phyloP scores from a whole-genome alignment of 2,888 invertebrate species.

The Microplitis deprimator region DNA sequence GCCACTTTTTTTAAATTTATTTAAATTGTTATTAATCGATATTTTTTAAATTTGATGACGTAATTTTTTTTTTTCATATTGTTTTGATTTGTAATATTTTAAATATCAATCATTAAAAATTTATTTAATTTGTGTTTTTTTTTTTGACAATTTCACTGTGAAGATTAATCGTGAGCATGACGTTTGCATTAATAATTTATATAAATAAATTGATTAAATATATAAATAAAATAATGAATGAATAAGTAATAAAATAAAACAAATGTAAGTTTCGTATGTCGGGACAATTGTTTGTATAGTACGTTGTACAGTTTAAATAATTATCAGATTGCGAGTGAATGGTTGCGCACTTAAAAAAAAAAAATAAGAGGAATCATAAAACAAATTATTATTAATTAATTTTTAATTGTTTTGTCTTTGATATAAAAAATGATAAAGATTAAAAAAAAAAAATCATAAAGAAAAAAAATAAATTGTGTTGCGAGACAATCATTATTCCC shows the following conservation, averaged over 20 bases:
- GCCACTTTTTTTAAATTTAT: background rate
- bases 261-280: conserved; percentile 41
- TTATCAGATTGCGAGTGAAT: conserved; percentile 18
- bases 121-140: background rate
- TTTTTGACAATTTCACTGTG: conserved; percentile 21
- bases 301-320: conserved; percentile 39
- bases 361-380: background rate
- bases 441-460: background rate
- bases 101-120: background rate
- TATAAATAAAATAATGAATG: conserved; percentile 33
- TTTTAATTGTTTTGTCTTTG: background rate
- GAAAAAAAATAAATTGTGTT: conserved; percentile 11
- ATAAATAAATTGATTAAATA: too few relatives aligned
- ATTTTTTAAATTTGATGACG: background rate
- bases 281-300: conserved; percentile 37
- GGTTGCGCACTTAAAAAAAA: background rate
- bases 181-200: conserved; percentile 46
- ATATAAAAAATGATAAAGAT: background rate
- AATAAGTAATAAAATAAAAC: conserved; percentile 37
- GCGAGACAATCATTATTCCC: conserved; percentile 35
- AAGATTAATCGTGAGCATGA: conserved; percentile 49
- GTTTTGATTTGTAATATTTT: background rate
- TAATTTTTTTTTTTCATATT: background rate
- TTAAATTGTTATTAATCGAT: background rate
- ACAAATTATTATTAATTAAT: conserved; percentile 12